Conservation (phyloP, 2,888 invertebrate species). For the Adela reaumurella region DNA sequence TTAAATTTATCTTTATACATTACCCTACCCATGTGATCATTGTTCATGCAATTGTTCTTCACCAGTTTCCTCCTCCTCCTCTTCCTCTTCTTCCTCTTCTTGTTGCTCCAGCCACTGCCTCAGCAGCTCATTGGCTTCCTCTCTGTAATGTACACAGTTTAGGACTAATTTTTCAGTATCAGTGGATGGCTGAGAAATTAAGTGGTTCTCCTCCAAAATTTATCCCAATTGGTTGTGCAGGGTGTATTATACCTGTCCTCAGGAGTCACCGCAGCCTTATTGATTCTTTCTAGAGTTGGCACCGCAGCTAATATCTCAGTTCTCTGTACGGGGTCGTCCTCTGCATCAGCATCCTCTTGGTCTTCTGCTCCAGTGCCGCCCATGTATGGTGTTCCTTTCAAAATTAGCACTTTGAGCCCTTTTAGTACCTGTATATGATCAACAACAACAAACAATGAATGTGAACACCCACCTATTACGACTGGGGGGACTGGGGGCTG, state of each 20-base stretch:
- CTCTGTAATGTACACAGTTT: conserved; percentile 16
- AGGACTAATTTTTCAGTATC: not conserved
- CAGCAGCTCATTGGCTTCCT: conserved; percentile 35
- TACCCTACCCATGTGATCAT: too few relatives aligned
- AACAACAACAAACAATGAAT: too few relatives aligned
- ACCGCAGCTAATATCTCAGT: conserved; percentile 46
- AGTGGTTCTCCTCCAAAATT: too few relatives aligned
- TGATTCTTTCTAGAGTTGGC: conserved; percentile 50
- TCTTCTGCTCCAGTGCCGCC: conserved; percentile 38
- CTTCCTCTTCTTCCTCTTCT: conserved; percentile 20
- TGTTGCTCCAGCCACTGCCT: conserved; percentile 38
- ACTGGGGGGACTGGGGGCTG: too few relatives aligned
- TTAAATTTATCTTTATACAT: too few relatives aligned
- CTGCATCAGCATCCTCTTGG: conserved; percentile 25
- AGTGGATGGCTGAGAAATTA: not conserved
- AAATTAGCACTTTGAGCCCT: conserved; percentile 43
- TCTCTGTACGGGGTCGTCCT: conserved; percentile 35
- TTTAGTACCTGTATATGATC: conserved; percentile 24
- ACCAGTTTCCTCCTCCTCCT: conserved; percentile 5
- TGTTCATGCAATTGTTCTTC: conserved; percentile 23
- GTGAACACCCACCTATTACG: too few relatives aligned
- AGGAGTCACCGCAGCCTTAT: conserved; percentile 44
- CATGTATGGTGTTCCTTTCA: conserved; percentile 55
- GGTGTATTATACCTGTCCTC: conserved; percentile 33
- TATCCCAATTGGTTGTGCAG: too few relatives aligned